Conservation (phyloP, 2,888 invertebrate species). For the Drosophila anomelani region DNA sequence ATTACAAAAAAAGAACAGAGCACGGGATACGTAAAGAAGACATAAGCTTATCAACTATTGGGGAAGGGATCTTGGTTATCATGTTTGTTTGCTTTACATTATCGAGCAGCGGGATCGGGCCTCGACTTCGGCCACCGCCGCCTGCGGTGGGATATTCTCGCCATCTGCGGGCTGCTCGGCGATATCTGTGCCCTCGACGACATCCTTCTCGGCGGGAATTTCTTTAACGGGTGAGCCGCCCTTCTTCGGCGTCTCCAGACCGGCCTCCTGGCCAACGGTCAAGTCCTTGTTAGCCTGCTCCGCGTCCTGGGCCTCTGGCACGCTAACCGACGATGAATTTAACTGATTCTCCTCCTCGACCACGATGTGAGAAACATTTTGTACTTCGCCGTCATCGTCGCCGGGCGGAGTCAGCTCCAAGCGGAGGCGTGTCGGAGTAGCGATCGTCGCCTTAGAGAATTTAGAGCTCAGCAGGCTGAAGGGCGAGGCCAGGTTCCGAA, state of each 20-base stretch:
- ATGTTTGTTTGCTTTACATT: conserved; percentile 51
- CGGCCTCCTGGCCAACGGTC: conserved; percentile 65
- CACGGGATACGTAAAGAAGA: conserved; percentile 46
- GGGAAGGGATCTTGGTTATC: conserved; percentile 13
- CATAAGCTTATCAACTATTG: conserved; percentile 31
- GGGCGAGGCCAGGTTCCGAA: conserved; percentile 76
- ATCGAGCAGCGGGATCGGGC: conserved; percentile 59
- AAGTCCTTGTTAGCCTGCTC: conserved; percentile 54
- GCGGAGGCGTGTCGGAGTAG: conserved; percentile 75
- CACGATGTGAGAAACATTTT: conserved; percentile 78
- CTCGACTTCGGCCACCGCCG: conserved; percentile 41
- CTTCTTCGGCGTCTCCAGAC: conserved; percentile 63
- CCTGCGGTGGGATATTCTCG: conserved; percentile 21
- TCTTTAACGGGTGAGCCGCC: conserved; percentile 39
- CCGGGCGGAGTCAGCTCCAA: conserved; percentile 53
- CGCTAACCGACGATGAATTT: conserved; percentile 50
- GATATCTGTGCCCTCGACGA: conserved; percentile 28
- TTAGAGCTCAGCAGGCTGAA: conserved; percentile 81
- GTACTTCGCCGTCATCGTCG: conserved; percentile 75
- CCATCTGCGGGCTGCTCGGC: conserved; percentile 24
- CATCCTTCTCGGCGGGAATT: conserved; percentile 14
- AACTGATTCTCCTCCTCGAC: conserved; percentile 70
- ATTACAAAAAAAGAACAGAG: conserved; percentile 55
- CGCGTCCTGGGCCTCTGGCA: conserved; percentile 65
- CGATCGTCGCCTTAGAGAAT: conserved; percentile 79